Conservation (phyloP, 2,888 invertebrate species). For the Dascillus cervinus region DNA sequence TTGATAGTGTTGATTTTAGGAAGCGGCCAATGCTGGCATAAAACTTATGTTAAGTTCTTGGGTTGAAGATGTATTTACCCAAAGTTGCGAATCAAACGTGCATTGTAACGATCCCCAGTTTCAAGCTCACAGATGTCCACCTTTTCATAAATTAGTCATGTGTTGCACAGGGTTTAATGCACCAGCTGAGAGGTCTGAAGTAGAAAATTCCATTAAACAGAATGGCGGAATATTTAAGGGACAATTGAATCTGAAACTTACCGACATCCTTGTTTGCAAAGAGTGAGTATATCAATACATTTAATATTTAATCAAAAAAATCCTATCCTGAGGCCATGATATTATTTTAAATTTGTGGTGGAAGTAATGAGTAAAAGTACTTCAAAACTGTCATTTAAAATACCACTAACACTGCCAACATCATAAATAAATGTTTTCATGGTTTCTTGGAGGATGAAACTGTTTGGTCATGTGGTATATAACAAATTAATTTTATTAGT, state of each 20-base stretch:
- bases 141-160: slow-evolving; percentile 71
- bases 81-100: slow-evolving; percentile 54
- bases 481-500: slow-evolving; percentile 41
- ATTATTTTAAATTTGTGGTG: too few species aligned
- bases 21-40: slow-evolving; percentile 58
- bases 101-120: slow-evolving; percentile 59
- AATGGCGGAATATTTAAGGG: slow-evolving; percentile 58
- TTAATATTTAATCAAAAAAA: too few species aligned
- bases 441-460: too few species aligned
- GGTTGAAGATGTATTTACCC: slow-evolving; percentile 75
- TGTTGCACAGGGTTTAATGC: slow-evolving; percentile 66
- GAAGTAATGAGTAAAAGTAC: too few species aligned
- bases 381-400: too few species aligned
- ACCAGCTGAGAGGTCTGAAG: slow-evolving; percentile 53
- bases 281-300: slow-evolving; percentile 51
- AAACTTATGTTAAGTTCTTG: slow-evolving; percentile 72
- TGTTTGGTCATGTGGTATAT: too few species aligned
- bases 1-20: slow-evolving; percentile 39
- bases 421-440: too few species aligned
- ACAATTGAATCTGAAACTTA: slow-evolving; percentile 44
- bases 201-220: slow-evolving; percentile 59
- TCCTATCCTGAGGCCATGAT: too few species aligned
- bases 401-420: too few species aligned
- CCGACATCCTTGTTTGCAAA: slow-evolving; percentile 50
- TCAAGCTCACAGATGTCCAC: slow-evolving; percentile 52